Base-by-base conservation (phyloP, 2,888 invertebrate species). In the Acrocyrtus sp. region DNA sequence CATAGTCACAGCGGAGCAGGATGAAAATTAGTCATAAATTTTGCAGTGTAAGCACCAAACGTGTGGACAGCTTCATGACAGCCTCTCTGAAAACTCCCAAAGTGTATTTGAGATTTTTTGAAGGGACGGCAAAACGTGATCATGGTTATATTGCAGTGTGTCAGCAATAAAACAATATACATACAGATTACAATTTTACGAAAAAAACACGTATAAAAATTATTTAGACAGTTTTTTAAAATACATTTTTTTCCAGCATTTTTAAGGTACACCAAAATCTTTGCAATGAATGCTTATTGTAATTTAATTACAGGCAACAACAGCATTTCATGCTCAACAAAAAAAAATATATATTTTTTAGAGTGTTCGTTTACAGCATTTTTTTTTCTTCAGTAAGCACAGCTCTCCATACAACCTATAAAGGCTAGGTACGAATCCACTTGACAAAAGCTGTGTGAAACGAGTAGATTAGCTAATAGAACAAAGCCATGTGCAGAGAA, bases 221-320 rank as follows among this genome's bases (percentile, higher is more conserved):
- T 45, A 12, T 17, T 17, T n/a, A 5, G n/a, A 17, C 5, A n/a
- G 45, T 45, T 45, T 45, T 45, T 17, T 45, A 15, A n/a, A 45
- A n/a, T 15, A n/a, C 17, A 5, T 12, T 12, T 17, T 6, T 6
- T 45, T 45, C 10, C 4, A 45, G 5, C 17, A 5, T 22, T 48
- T 5, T 48, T 48, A 22, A 22, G 21, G 6, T 5, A 45, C 12
- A 15, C 6, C 5, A 48, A 24, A 21, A 48, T 4, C 19, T 47
- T 47, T 2, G 17, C 6, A 43, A 15, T 43, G 4, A 43, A 43
- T 63, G 22, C 24, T 63, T 57, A 57, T 66, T 57, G 47, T 47
- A 66, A 66, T 66, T 66, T 47, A 56, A 56, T 29, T 66, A 66
- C 66, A 66, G 43, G 19, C 29, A 41, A 34, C 12, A 26, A 62